Evolutionary conservation across 2,113 vertebrate genomes (phyloP), one percentile per base, ranked within the genome.

Genomic region (Acanthochromis polyacanthus): DNA sequence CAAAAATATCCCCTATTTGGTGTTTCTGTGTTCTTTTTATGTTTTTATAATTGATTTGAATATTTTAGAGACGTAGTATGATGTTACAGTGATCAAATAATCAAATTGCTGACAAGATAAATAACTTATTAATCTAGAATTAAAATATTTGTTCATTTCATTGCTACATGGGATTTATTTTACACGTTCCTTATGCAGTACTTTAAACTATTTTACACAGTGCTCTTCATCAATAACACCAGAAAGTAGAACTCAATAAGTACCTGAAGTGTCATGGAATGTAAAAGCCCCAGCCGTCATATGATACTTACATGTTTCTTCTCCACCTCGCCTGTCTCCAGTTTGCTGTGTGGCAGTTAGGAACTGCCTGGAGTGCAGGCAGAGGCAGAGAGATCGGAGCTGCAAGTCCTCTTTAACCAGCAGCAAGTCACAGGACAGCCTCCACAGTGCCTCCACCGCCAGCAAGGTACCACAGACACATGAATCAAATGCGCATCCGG

Each of bases 271-370:
- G 17, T 16, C 16, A 11, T 40, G 56, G 30, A 16, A 8, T 30
- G 12, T 64, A 9, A n/a, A 19, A 51, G 19, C 10, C n/a, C 9
- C 20, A 2, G 59, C 8, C 20, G 23, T 46, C 43, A 15, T n/a
- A 5, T 50, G 28, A 71, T 60, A 75, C 81, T 85, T 53, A 85
- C 70, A 7, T 20, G 10, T 78, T 50, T 75, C 28, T 23, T 52
- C 10, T 68, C 19, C 2, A 14, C 64, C n/a, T 72, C 15, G 9
- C 55, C 4, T 55, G 4, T 66, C 3, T 85, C 45, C 38, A 99
- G 98, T 99, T 77, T 99, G 98, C 55, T 99, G 98, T 75, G 98
- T 99, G 85, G 97, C 98, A 48, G 98, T 99, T 78, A 95, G 98
- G 85, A 99, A 98, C 91, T 99, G 98, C 92, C 93, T 99, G 82